Evolutionary conservation across 2,888 invertebrate species (phyloP), one percentile per base, ranked within the genome.

Genomic region (Agrochola lychnidis): DNA sequence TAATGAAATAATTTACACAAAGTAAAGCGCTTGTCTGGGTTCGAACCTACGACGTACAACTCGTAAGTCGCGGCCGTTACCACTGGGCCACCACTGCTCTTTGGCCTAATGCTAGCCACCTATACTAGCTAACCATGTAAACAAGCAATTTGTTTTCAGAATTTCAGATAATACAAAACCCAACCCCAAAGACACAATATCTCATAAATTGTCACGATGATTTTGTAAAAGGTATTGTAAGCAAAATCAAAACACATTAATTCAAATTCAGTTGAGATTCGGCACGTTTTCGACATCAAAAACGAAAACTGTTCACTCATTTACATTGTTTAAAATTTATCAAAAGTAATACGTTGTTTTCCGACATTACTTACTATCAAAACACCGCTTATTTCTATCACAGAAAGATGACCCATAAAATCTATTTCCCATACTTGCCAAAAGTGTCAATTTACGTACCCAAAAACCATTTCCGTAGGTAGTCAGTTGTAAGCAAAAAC

Each of bases 221-320:
- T 30, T 42, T 53, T 42, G 16, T 53, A 42, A 72, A 70, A 42
- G 30, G 25, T 70, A 42, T 14, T 72, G 71, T 53, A 40, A 72
- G 40, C 30, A 72, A 53, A 42, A 56, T 48, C 16, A 12, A 40
- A 48, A 25, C 16, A n/a, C 16, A 51, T 40, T 30, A 7, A 73
- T 48, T 48, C 6, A 73, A 73, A 73, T 73, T 53, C 45, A 25
- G 14, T 63, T 16, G 10, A 42, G 76, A 45, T 42, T 53, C 19
- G 53, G n/a, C 74, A 75, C 64, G 75, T 75, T 76, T 53, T 10
- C 30, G 22, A 45, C 76, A 6, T 76, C 25, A 51, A 40, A 30
- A 42, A 75, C 30, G 22, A 10, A n/a, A 73, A 59, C 73, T 5
- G 9, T n/a, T n/a, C 36, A 48, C 2, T 16, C 9, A 5, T 45